A percentile compares a stretch with the other conserved stretches of the same genome.
Conservation (phyloP, 2,797 vertebrate genomes). For the Pampus argenteus region DNA sequence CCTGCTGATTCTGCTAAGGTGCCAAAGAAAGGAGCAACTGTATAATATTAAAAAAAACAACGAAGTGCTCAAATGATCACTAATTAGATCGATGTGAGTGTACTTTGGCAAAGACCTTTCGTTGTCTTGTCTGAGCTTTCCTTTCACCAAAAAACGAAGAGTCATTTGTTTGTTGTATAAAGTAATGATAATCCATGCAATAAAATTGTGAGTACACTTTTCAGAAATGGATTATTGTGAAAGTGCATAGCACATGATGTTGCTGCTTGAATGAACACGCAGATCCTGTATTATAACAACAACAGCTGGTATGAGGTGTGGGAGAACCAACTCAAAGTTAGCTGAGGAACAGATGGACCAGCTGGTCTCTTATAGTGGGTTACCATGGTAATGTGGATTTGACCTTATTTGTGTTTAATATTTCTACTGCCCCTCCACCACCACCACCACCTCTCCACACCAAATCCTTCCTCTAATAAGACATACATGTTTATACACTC, state of each 20-base stretch:
- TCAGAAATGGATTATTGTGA: constrained; percentile 20
- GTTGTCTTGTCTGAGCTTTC: constrained; percentile 7
- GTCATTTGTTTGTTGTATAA: not conserved
- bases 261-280: constrained; percentile 53
- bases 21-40: not conserved
- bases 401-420: constrained; percentile 83
- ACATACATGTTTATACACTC: not conserved
- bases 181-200: not conserved
- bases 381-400: constrained; percentile 85
- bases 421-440: constrained; percentile 30
- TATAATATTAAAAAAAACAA: not conserved
- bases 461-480: constrained; percentile 28
- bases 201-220: not conserved
- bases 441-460: not conserved
- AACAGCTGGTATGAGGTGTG: constrained; percentile 77
- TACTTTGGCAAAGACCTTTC: not conserved
- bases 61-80: not conserved
- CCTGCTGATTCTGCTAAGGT: not conserved
- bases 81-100: not conserved
- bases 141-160: not conserved
- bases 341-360: constrained; percentile 77
- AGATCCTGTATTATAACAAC: constrained; percentile 59
- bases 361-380: constrained; percentile 79
- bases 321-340: constrained; percentile 76
- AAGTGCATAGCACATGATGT: constrained; percentile 27